Evolutionary conservation across 30 jellyfish, hydroid and myxozoan genomes (phyloP), one percentile per base, ranked within the genome.

Genomic region (Hydractinia echinata): DNA sequence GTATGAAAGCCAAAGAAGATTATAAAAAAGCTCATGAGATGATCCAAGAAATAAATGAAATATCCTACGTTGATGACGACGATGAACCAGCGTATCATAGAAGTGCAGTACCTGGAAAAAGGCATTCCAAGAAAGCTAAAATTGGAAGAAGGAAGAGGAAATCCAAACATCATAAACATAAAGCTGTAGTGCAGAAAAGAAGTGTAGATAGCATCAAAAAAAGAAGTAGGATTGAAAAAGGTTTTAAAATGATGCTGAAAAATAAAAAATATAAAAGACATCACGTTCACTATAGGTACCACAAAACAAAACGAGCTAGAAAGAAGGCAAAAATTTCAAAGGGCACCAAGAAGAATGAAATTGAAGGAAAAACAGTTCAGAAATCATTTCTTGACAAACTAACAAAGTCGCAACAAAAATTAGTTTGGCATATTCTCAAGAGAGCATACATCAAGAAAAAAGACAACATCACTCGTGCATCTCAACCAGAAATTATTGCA

Each of bases 341-440:
- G 39, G 74, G 74, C 10, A 64, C 74, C 2, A 64, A 64, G 18
- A 64, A 64, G 74, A 64, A 64, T 13, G 19, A n/a, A 13, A 64
- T 64, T 13, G 74, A 64, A 64, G 74, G 74, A 6, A 64, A 64
- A 64, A 51, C 19, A n/a, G 74, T 51, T n/a, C 51, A 64, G 19
- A 79, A 77, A 11, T 77, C 85, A 0, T 77, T 77, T 77, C 21
- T 77, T n/a, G 64, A 62, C 73, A 55, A 44, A 18, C 15, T 77
- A 5, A 53, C 85, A 14, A 54, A 56, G 7, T 49, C 52, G 44
- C 85, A 77, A 44, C 85, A 77, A 54, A 60, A 77, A 50, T 48
- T 77, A 14, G 77, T 77, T 60, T 77, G 85, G 85, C 73, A 77
- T 48, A 64, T 64, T 54, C 73, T 77, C 15, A 77, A 77, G 60